A percentile compares a stretch with the other conserved stretches of the same genome.
These are phyloP conservation scores for Muscina levida DNA, from an alignment of 2,888 invertebrate species.

Conservation along the genomic window DNA sequence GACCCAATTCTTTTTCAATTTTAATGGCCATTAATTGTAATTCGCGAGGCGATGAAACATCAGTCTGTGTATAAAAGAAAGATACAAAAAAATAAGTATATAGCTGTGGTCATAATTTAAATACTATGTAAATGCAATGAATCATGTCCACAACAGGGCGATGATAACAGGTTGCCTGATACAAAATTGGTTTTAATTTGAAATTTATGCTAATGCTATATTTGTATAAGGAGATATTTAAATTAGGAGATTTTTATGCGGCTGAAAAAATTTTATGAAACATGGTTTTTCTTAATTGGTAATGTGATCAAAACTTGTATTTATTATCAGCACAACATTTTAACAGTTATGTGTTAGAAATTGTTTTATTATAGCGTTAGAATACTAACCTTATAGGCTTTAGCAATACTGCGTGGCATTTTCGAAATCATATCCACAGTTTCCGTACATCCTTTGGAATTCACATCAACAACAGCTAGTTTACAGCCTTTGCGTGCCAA, in stretches of 20 bases:
- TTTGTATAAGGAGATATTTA: no score
- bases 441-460: conserved; percentile 77
- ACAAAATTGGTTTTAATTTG: no score
- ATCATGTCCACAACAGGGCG: no score
- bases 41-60: conserved; percentile 78
- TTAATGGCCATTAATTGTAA: conserved; percentile 75
- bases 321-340: no score
- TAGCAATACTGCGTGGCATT: conserved; percentile 75
- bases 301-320: no score
- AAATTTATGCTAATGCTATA: no score
- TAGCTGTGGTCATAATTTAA: conserved; percentile 31
- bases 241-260: no score
- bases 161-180: no score
- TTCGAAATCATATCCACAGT: conserved; percentile 76
- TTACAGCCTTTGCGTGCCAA: conserved; percentile 79
- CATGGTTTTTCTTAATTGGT: no score
- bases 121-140: no score
- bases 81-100: conserved; percentile 18
- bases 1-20: conserved; percentile 78
- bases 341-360: no score
- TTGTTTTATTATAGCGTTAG: background rate
- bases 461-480: conserved; percentile 79
- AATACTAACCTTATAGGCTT: conserved; percentile 76
- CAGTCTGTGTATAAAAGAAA: conserved; percentile 71
- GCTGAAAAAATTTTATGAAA: no score